Conservation (phyloP, 2,113 vertebrate genomes). For the Xerus inauris region DNA sequence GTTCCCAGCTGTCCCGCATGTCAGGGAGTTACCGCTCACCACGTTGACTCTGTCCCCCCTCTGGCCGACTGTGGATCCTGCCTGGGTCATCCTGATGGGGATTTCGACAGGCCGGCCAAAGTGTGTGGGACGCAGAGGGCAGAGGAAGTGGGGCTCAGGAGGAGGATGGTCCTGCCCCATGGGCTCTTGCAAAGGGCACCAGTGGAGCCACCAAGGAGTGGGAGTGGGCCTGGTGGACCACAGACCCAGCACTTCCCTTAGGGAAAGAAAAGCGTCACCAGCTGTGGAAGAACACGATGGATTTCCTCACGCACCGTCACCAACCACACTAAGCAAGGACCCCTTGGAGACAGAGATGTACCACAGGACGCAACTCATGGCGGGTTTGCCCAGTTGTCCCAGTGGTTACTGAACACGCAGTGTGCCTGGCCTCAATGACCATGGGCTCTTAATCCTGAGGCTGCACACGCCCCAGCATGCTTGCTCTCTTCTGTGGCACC, state of each 20-base stretch:
- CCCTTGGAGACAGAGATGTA: accelerated
- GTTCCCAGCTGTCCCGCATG: background rate
- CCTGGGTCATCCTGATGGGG: background rate
- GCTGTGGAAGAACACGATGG: accelerated
- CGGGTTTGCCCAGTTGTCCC: too few relatives aligned
- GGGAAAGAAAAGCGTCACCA: background rate
- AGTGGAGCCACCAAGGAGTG: background rate
- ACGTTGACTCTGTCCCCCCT: background rate
- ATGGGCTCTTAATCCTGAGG: accelerated
- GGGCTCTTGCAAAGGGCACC: background rate
- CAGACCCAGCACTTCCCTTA: background rate
- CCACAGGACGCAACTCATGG: accelerated
- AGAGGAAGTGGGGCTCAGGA: background rate
- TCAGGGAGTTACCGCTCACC: background rate
- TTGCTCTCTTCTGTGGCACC: accelerated
- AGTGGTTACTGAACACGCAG: background rate
- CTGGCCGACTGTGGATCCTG: background rate
- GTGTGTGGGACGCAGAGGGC: background rate
- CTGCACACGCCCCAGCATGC: accelerated
- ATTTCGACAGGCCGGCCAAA: background rate
- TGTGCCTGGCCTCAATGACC: background rate
- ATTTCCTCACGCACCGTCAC: background rate
- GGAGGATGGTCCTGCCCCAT: accelerated
- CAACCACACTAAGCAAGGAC: background rate
- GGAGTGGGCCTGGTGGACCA: background rate